Evolutionary conservation across 2,888 invertebrate species (phyloP).

Genomic region (Epistrophe eligans): DNA sequence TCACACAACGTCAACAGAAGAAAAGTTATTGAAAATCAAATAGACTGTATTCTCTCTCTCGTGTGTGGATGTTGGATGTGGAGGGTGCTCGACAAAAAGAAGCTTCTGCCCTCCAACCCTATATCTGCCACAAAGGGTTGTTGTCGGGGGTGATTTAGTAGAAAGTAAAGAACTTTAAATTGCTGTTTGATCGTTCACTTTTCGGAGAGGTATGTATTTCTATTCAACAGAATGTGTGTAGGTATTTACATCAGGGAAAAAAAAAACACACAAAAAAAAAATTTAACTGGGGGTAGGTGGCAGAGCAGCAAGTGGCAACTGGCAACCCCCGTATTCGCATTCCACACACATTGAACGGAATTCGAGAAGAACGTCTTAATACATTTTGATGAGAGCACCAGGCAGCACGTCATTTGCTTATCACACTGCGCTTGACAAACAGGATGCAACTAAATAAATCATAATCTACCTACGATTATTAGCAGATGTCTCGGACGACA

Average conservation of each 20-base stretch:
- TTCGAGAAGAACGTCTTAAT: slow-evolving; percentile 55
- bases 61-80: background rate
- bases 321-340: slow-evolving; percentile 61
- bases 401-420: slow-evolving; percentile 61
- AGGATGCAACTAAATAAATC: slow-evolving; percentile 76
- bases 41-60: slow-evolving; percentile 52
- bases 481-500: slow-evolving; percentile 41
- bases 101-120: slow-evolving; percentile 28
- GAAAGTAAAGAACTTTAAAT: slow-evolving; percentile 73
- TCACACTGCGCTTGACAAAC: slow-evolving; percentile 71
- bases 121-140: slow-evolving; percentile 60
- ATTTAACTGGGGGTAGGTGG: slow-evolving; percentile 40
- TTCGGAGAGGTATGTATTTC: slow-evolving; percentile 43
- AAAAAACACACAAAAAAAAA: slow-evolving; percentile 29
- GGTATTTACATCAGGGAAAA: background rate
- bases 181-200: slow-evolving; percentile 75
- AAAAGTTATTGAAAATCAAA: slow-evolving; percentile 75
- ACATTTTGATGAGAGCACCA: slow-evolving; percentile 63
- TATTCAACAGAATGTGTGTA: slow-evolving; percentile 18
- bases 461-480: slow-evolving; percentile 76
- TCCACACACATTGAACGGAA: slow-evolving; percentile 55
- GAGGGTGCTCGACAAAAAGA: slow-evolving; percentile 54
- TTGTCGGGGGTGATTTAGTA: slow-evolving; percentile 75
- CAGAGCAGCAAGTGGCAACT: slow-evolving; percentile 11
- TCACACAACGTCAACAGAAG: slow-evolving; percentile 73